Base-by-base conservation (phyloP, 2,797 vertebrate genomes). In the Karalla daura region DNA sequence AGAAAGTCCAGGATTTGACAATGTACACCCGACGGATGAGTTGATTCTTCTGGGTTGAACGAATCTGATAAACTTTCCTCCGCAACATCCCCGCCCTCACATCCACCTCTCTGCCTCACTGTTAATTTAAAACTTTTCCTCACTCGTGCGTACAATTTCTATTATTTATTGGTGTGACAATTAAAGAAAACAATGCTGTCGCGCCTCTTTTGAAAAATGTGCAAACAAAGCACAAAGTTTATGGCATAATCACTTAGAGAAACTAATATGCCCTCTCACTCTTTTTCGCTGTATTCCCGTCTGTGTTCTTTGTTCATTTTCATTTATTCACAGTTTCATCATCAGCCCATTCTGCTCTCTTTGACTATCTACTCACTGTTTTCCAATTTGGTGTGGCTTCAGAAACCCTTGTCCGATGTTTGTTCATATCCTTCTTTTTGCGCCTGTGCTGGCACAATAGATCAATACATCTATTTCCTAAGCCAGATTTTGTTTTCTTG, bases 1-100 rank as follows among this genome's bases (percentile, higher is more conserved):
- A 63, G 43, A 74, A 49, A 30, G 66, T 80, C 45, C 56, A 78
- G 28, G 50, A 67, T 70, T 67, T 56, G 40, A 70, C 54, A 55
- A 66, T 63, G 32, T 55, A 27, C 14, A 50, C 27, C 55, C 2
- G 1, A 4, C 5, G 60, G 27, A 49, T 60, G 35, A 54, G 49
- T 45, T 23, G 14, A n/a, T 51, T 66, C 59, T 49, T 55, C 45
- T 3, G 36, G 45, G 72, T 62, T 69, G 46, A 83, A 67, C 35
- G 2, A 80, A 83, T 49, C 2, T 25, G 58, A 36, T 70, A 54
- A 79, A 58, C 32, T 55, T 46, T 80, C 59, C 70, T 60, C 37
- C 70, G 51, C 25, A 8, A 35, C 35, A n/a, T 54, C 30, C 25
- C 4, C 18, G 0, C 35, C 30, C 13, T 2, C 37, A n/a, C 13